Evolutionary conservation across 2,113 vertebrate species (phyloP).

Genomic region (Sinocyclocheilus maitianheensis): DNA sequence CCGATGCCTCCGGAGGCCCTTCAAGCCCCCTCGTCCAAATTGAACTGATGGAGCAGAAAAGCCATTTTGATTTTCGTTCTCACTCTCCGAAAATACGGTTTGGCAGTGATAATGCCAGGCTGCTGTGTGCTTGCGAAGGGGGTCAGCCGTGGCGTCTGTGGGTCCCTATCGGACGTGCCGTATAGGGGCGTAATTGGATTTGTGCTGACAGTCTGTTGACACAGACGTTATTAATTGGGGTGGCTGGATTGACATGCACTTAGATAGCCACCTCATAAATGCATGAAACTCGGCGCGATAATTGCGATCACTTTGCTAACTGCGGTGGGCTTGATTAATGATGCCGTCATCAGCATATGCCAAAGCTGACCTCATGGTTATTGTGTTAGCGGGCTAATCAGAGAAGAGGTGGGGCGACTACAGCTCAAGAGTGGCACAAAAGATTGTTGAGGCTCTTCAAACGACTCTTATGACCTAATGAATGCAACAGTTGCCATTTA

Average conservation of each 20-base stretch:
- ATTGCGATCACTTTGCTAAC: conserved; percentile 53
- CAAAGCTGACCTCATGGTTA: conserved; percentile 54
- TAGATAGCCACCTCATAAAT: conserved; percentile 56
- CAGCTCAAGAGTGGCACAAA: conserved; percentile 39
- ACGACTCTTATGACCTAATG: conserved; percentile 4
- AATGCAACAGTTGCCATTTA: not conserved
- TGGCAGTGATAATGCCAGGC: conserved; percentile 25
- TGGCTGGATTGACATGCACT: conserved; percentile 53
- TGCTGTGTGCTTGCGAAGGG: conserved; percentile 1
- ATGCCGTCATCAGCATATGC: conserved; percentile 57
- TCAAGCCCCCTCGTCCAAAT: conserved; percentile 55
- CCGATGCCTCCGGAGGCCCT: conserved; percentile 47
- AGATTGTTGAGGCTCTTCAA: conserved; percentile 28
- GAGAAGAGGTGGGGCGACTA: conserved; percentile 39
- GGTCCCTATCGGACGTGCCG: conserved; percentile 33
- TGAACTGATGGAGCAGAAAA: conserved; percentile 62
- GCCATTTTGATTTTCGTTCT: conserved; percentile 56
- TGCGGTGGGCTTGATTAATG: conserved; percentile 55
- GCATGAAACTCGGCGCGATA: conserved; percentile 49
- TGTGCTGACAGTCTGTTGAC: conserved; percentile 59
- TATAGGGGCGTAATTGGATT: conserved; percentile 56
- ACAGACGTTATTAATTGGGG: conserved; percentile 53
- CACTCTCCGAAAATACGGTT: conserved; percentile 37
- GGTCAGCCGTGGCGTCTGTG: conserved; percentile 19
- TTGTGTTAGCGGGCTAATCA: conserved; percentile 56